Evolutionary conservation across 64 coral and sea anemone genomes (phyloP), one percentile per base, ranked within the genome.

Genomic region (Hydrozoanthus tunicans): DNA sequence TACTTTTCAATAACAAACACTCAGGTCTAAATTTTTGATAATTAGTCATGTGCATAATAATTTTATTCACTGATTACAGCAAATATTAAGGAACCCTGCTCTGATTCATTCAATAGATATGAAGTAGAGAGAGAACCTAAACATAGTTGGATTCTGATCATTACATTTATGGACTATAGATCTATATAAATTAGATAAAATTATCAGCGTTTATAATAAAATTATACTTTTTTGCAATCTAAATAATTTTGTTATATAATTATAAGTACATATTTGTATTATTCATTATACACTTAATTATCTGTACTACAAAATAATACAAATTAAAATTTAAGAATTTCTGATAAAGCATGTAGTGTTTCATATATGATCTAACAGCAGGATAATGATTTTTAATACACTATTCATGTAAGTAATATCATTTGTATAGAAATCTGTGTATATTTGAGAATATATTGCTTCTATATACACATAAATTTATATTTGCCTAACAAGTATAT

Each of bases 161-260:
- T 17, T 72, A 72, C 69, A 72, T 72, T 72, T 72, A 72, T 72
- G 69, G 69, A 72, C 69, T 72, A 72, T 72, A 25, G 69, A 72
- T 72, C 69, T 72, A 72, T 26, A 72, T 72, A 72, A 72, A 72
- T 72, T 72, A 72, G 69, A 72, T 72, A 72, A 72, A 72, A 72
- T 72, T 72, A 72, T 72, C 69, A 72, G 2, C 64, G 64, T 72
- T 72, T 72, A 72, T 72, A 72, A 72, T 72, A 27, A 72, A 72
- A 72, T 72, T 72, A 72, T 72, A 72, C 69, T 72, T 72, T 72
- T 72, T 72, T 72, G 69, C 69, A 72, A 72, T 72, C 69, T 72
- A 72, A 26, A 72, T 72, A 72, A 72, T 72, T 72, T 72, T 72
- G 69, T 72, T 72, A 72, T 72, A 72, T 72, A 72, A 72, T 72